Base-by-base conservation (phyloP, 2,113 vertebrate species). In the Rostratula benghalensis region DNA sequence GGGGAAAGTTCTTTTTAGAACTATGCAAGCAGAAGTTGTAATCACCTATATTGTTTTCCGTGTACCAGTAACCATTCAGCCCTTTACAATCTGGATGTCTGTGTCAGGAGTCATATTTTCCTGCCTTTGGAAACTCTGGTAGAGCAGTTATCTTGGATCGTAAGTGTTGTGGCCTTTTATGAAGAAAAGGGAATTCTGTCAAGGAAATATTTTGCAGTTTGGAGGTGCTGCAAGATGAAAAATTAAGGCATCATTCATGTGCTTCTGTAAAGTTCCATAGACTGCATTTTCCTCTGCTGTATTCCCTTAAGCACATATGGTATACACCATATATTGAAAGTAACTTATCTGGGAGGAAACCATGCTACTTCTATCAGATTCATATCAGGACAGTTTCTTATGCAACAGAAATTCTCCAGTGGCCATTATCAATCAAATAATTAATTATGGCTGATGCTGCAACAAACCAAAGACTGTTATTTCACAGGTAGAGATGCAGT, bases 161-260 rank as follows among this genome's bases (percentile, higher is more conserved):
- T 46, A 54, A 59, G 33, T 19, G 80, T 20, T 91, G 65, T 23
- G 61, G 53, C 78, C 53, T 85, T 85, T 76, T 68, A 65, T 50
- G 61, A 69, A 73, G 84, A 53, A 79, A 65, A 83, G 91, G 87
- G 81, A 91, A 39, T 92, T 89, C 61, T 92, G 53, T 87, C 83
- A 81, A 46, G 80, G 69, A 92, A 86, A n/a, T 9, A 3, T 75
- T 96, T 70, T 78, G 15, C n/a, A 28, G 31, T 80, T 88, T 14
- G 61, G 65, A 92, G 84, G 65, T 61, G 84, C 19, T 11, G 50
- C 4, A 45, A 87, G 57, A 89, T 93, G 81, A 95, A 93, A 85
- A 96, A 90, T 89, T 18, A 77, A 92, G 92, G 69, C 65, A 46
- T 65, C 76, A 7, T 45, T 61, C 46, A 77, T 28, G 56, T 71